Conservation (phyloP, 2,113 vertebrate species). For the Hippolais icterina region DNA sequence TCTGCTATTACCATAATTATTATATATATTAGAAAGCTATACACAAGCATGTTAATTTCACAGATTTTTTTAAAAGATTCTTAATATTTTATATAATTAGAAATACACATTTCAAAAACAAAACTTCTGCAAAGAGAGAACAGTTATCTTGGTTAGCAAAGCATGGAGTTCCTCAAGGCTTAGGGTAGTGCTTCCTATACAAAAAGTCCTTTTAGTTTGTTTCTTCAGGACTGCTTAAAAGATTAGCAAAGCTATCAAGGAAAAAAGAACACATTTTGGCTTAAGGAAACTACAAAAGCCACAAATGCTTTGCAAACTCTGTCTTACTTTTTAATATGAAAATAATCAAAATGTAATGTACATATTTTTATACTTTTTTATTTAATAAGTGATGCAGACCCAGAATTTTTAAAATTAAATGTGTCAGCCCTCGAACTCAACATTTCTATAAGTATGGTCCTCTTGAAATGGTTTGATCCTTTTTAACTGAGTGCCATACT, state of each 20-base stretch:
- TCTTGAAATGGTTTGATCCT: constrained; percentile 77
- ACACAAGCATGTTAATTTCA: constrained; percentile 99
- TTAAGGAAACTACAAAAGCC: constrained; percentile 99
- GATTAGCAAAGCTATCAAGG: constrained; percentile 96
- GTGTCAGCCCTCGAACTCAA: constrained; percentile 84
- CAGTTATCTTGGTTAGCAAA: constrained; percentile 96
- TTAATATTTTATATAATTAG: constrained; percentile 99
- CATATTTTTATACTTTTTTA: constrained; percentile 89
- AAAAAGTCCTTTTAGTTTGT: constrained; percentile 83
- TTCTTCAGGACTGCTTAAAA: constrained; percentile 87
- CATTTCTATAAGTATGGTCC: constrained; percentile 81
- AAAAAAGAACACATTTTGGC: constrained; percentile 97
- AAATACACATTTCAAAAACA: constrained; percentile 99
- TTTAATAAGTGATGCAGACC: constrained; percentile 97
- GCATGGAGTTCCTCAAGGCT: constrained; percentile 96
- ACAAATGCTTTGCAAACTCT: constrained; percentile 99
- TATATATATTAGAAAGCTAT: constrained; percentile 99
- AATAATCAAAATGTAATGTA: constrained; percentile 99
- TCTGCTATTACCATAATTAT: constrained; percentile 92
- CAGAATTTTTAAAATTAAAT: constrained; percentile 86
- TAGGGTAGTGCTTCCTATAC: constrained; percentile 86
- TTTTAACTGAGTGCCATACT: constrained; percentile 78
- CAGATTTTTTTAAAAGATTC: constrained; percentile 99
- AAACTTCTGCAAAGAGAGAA: constrained; percentile 99
- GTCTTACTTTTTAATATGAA: constrained; percentile 98